Conservation (phyloP, 2,888 invertebrate genomes). For the Meta bourneti region DNA sequence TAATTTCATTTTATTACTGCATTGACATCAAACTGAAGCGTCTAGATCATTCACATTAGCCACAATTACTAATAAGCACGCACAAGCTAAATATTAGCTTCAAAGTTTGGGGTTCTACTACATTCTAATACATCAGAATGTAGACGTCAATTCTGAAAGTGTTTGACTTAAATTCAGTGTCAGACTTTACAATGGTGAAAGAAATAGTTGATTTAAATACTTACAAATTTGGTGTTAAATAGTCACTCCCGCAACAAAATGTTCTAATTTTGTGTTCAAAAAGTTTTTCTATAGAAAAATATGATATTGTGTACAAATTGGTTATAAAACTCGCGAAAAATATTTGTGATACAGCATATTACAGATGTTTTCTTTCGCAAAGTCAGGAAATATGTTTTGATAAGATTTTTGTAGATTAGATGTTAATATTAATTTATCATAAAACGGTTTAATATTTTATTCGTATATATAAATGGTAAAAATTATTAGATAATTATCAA, state of each 20-base stretch:
- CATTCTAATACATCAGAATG: slow-evolving; percentile 16
- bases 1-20: slow-evolving; percentile 26
- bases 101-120: slow-evolving; percentile 15
- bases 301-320: no score
- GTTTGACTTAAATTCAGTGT: neutral
- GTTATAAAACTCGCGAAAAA: no score
- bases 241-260: slow-evolving; percentile 12
- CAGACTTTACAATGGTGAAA: neutral
- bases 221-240: neutral
- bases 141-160: slow-evolving; percentile 10
- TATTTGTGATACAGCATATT: no score
- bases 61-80: slow-evolving; percentile 47
- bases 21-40: slow-evolving; percentile 48
- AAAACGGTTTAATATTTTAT: no score
- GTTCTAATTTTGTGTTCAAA: neutral
- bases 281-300: no score
- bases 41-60: slow-evolving; percentile 44
- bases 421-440: no score
- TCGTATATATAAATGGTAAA: no score
- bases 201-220: neutral
- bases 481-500: no score
- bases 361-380: no score
- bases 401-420: no score
- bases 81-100: slow-evolving; percentile 51
- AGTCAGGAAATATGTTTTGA: no score